Base-by-base conservation (phyloP, 2,888 invertebrate genomes). In the Volucella zonaria region DNA sequence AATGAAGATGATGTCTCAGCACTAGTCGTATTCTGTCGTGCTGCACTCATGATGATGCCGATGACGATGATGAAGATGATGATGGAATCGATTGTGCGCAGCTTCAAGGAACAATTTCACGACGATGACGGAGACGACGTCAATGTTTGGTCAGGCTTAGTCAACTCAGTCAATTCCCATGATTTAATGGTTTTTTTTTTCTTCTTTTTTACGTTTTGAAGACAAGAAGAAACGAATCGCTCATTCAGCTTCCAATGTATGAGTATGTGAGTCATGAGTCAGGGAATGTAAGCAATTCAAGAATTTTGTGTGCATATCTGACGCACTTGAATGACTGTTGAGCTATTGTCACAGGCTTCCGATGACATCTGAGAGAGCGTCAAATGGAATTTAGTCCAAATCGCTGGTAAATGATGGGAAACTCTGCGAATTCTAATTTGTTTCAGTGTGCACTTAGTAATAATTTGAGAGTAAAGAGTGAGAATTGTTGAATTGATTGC, bases 141-240 rank as follows among this genome's bases (percentile, higher is more conserved):
- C 4, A 31, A 31, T 31, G 31, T 31, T 31, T 31, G 9, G 40
- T 40, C 58, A 23, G 31, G 11, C 52, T 40, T 14, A 52, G 58
- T 47, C 70, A 74, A 52, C 52, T 47, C 70, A 74, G 59, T 66
- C 38, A n/a, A 40, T 83, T 83, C 83, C 80, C 83, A 83, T 83
- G 83, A 67, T 62, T 83, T 12, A 59, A 54, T 12, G 51, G n/a
- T n/a, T n/a, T 23, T 31, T 31, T 31, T 31, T 31, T 31, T 31
- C 31, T 31, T 31, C 31, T 31, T 31, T 31, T 31, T 31, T 31
- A 59, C 71, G 56, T 61, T 82, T 74, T 47, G 67, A 42, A 58
- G 51, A 62, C 59, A 62, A 40, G 40, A 18, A 43, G 45, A 67
- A 23, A 52, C 15, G 10, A 47, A 38, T 14, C 40, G 23, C 31